Percentiles rank a stretch among this genome's conserved stretches.
Evolutionary conservation across 2,797 vertebrate species (phyloP).

Genomic region (Acrossocheilus wenchowensis): DNA sequence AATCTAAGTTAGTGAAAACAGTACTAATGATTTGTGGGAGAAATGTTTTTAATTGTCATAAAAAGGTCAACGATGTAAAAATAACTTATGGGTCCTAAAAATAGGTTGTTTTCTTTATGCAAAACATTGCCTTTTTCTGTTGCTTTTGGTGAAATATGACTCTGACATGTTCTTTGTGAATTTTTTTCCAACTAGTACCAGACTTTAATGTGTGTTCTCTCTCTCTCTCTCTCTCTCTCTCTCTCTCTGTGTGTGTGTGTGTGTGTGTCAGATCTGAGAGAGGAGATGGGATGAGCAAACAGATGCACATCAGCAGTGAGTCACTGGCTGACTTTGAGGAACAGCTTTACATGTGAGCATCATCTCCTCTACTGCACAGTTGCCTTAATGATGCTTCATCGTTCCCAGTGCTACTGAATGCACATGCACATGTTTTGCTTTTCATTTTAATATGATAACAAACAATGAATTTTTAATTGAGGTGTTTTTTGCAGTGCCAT

Average conservation of each 20-base stretch:
- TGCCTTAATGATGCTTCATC: not conserved
- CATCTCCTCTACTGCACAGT: not conserved
- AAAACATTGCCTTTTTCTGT: not conserved
- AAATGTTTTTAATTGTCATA: not conserved
- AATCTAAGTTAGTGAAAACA: not conserved
- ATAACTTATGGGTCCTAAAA: not conserved
- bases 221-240: no score
- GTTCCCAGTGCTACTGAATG: not conserved
- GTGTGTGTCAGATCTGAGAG: slow-evolving; percentile 62
- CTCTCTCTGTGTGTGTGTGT: not conserved
- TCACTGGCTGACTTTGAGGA: slow-evolving; percentile 70
- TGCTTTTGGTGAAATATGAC: not conserved
- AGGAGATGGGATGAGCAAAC: slow-evolving; percentile 40
- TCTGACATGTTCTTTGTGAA: not conserved
- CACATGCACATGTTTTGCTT: not conserved
- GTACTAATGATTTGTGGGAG: not conserved
- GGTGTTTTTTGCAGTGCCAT: slow-evolving; percentile 49
- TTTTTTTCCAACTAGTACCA: not conserved
- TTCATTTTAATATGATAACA: not conserved
- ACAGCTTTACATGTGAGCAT: slow-evolving; percentile 76
- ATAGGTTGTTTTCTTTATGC: not conserved
- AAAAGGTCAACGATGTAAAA: not conserved
- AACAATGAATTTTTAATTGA: not conserved
- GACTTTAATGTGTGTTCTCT: not conserved
- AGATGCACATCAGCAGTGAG: slow-evolving; percentile 66